These are phyloP conservation scores for Antitype chi DNA, from an alignment of 2,888 invertebrate genomes.

Conservation along the genomic window DNA sequence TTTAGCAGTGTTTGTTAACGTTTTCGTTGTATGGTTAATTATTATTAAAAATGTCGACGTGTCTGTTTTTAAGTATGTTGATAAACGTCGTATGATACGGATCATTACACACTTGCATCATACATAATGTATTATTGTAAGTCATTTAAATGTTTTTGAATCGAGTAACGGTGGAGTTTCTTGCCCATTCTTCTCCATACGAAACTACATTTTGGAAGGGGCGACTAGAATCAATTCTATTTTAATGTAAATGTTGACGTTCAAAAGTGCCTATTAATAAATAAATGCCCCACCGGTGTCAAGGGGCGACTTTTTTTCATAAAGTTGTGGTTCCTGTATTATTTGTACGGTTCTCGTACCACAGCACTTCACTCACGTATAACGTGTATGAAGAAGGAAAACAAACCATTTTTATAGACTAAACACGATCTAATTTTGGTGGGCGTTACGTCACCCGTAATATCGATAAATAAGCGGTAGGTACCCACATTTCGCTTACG, in stretches of 20 bases:
- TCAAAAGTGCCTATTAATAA: too few species aligned
- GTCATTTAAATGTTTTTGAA: not conserved
- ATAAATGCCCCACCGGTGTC: not conserved
- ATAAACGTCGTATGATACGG: too few species aligned
- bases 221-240: too few species aligned
- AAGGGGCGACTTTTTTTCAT: not conserved
- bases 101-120: too few species aligned
- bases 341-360: slow-evolving; percentile 34
- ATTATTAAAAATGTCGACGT: too few species aligned
- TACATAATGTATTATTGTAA: not conserved
- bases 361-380: slow-evolving; percentile 31
- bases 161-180: too few species aligned
- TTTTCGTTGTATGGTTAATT: too few species aligned
- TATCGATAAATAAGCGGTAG: slow-evolving; percentile 39
- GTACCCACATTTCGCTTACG: slow-evolving; percentile 1
- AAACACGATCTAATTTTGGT: slow-evolving; percentile 68
- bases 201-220: too few species aligned
- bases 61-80: too few species aligned
- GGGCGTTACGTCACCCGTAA: slow-evolving; percentile 59
- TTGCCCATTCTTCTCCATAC: too few species aligned
- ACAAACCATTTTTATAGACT: slow-evolving; percentile 66
- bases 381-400: slow-evolving; percentile 59
- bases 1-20: too few species aligned
- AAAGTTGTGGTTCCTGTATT: not conserved
- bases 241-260: too few species aligned